Percentiles rank a stretch among this genome's conserved stretches.
Evolutionary conservation across 2,888 invertebrate genomes (phyloP).

Genomic region (Cryptus viduatorius): DNA sequence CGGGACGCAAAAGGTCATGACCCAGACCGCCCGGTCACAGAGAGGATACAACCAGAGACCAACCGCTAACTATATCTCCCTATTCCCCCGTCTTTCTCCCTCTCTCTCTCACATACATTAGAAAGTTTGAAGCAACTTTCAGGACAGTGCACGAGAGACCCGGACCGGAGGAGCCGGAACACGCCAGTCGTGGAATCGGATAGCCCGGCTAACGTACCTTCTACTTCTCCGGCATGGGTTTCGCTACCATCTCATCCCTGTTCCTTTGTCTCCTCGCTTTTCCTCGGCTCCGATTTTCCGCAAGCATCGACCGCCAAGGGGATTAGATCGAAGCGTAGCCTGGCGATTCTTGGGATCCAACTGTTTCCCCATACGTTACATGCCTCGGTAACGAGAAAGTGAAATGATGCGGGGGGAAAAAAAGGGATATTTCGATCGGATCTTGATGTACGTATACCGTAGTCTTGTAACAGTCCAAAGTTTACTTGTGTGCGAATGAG

Average conservation of each 20-base stretch:
- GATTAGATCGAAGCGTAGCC: neutral
- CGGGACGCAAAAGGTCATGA: conserved; percentile 75
- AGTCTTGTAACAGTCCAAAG: conserved; percentile 30
- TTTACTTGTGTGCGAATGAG: conserved; percentile 31
- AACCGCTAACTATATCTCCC: conserved; percentile 61
- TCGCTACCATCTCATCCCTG: conserved; percentile 53
- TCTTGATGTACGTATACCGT: conserved; percentile 3
- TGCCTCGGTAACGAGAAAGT: conserved; percentile 43
- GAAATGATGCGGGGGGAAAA: conserved; percentile 4
- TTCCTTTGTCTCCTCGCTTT: conserved; percentile 56
- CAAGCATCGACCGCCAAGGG: conserved; percentile 10
- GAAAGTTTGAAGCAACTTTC: conserved; percentile 81
- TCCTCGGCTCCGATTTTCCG: conserved; percentile 34
- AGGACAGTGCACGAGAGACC: conserved; percentile 66
- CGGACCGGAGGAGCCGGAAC: conserved; percentile 29
- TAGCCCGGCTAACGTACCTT: conserved; percentile 69
- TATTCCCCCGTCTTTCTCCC: conserved; percentile 68
- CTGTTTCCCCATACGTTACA: neutral
- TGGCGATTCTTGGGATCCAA: neutral
- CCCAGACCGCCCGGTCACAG: conserved; percentile 78
- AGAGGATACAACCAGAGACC: conserved; percentile 78
- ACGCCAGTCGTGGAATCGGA: conserved; percentile 73
- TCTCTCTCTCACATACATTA: conserved; percentile 82
- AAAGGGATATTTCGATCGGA: conserved; percentile 19
- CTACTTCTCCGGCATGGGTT: conserved; percentile 34